These are phyloP conservation scores for Calameuta filiformis DNA, from an alignment of 2,888 invertebrate genomes.

Conservation along the genomic window DNA sequence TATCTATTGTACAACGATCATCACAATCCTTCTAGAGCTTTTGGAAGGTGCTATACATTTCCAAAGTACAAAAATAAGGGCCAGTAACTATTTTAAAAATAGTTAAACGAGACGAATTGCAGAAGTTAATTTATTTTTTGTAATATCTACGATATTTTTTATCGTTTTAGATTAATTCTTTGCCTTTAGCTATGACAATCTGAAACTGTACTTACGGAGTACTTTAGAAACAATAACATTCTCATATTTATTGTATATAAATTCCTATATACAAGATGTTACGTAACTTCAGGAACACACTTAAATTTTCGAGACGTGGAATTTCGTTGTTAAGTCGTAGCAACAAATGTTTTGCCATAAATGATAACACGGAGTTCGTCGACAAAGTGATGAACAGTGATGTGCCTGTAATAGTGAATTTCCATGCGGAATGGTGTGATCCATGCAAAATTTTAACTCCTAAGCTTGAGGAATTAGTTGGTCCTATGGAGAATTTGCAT, in stretches of 20 bases:
- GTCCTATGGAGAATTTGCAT: constrained; percentile 78
- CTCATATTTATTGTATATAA: background rate
- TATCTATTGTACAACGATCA: background rate
- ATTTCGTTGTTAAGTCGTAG: constrained; percentile 49
- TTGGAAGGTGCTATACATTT: background rate
- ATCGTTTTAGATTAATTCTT: background rate
- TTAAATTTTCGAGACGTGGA: constrained; percentile 40
- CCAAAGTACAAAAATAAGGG: background rate
- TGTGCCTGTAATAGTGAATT: constrained; percentile 89
- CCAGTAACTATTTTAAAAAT: background rate
- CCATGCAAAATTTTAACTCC: constrained; percentile 90
- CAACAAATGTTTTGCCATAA: constrained; percentile 68
- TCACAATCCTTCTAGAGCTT: background rate
- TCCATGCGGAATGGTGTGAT: constrained; percentile 93
- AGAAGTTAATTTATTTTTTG: background rate
- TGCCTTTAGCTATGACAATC: background rate
- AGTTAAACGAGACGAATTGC: background rate
- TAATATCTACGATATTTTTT: background rate
- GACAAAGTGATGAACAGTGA: constrained; percentile 86
- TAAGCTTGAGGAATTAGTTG: constrained; percentile 81
- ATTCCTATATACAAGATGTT: constrained; percentile 51
- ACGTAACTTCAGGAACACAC: constrained; percentile 39
- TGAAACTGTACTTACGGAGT: background rate
- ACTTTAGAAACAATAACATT: background rate
- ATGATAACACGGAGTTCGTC: constrained; percentile 82